Evolutionary conservation across 2,888 invertebrate genomes (phyloP).

Genomic region (Tipula helvola): DNA sequence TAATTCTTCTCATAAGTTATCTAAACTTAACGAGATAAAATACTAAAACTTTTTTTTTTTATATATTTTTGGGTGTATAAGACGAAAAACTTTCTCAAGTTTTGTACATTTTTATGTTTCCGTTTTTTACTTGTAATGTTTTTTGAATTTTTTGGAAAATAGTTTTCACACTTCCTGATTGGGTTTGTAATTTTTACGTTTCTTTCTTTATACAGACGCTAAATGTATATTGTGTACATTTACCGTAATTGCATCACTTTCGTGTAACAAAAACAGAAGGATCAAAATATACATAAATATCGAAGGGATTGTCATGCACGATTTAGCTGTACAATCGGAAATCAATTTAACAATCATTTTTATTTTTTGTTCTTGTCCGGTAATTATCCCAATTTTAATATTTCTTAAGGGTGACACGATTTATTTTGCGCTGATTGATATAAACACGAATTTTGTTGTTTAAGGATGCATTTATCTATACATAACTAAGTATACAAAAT

Average conservation of each 20-base stretch:
- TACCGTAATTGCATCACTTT: not conserved
- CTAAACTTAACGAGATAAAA: not conserved
- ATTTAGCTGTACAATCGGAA: not conserved
- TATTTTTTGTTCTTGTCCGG: not conserved
- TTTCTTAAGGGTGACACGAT: not conserved
- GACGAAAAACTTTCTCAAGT: not conserved
- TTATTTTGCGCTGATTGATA: not conserved
- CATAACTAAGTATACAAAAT: not conserved
- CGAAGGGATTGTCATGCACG: not conserved
- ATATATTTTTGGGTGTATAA: not conserved
- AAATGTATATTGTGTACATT: not conserved
- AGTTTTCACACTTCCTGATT: not conserved
- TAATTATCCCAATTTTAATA: not conserved
- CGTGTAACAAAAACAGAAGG: not conserved
- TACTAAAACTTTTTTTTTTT: not conserved
- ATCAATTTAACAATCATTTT: not conserved
- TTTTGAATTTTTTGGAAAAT: not conserved
- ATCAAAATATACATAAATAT: not conserved
- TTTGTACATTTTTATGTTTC: not conserved
- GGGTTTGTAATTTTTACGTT: not conserved
- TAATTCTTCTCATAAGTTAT: not conserved
- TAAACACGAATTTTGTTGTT: not conserved
- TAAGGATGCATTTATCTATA: not conserved
- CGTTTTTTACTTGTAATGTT: not conserved
- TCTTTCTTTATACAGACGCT: not conserved